Evolutionary conservation across 2,888 invertebrate genomes (phyloP), one percentile per base, ranked within the genome.

Genomic region (Acanthococcus lagerstroemiae): DNA sequence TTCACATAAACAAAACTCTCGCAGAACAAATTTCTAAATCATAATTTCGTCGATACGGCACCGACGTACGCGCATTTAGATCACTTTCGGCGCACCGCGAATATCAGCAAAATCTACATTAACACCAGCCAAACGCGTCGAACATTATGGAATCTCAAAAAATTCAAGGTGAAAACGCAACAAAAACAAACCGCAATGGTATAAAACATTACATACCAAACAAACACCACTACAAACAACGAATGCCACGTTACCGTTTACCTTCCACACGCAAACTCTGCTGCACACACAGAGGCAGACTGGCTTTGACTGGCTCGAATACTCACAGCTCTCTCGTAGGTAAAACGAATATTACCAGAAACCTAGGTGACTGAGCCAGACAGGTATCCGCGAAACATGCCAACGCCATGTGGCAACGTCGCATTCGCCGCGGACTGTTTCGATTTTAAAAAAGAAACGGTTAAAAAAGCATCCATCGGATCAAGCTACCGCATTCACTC

Each of bases 301-400:
- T 63, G 61, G 48, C 48, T 57, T 57, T 45, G 37, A 56, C 56
- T 56, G 56, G 58, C 58, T 58, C 25, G 27, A 48, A 15, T n/a
- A n/a, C n/a, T n/a, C n/a, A n/a, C 46, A 15, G 24, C 22, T 52
- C 21, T 22, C 52, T 52, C n/a, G n/a, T n/a, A 63, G 63, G 63
- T 63, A 63, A 60, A 37, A 15, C 19, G 22, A 15, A 52, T 19
- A 52, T 15, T 19, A 37, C 37, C 12, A n/a, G n/a, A 63, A 63
- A 63, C 63, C 63, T 63, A 63, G 63, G 63, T 63, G 54, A 63
- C 52, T 63, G 52, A 63, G 63, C 63, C 63, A 63, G 63, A 63
- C 63, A 63, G 63, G 63, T 63, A 63, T 63, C 50, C 63, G 52
- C 54, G 37, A 54, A 50, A 58, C 58, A 58, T 26, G 45, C n/a